Base-by-base conservation (phyloP, 2,888 invertebrate genomes). In the Halictus quadricinctus region DNA sequence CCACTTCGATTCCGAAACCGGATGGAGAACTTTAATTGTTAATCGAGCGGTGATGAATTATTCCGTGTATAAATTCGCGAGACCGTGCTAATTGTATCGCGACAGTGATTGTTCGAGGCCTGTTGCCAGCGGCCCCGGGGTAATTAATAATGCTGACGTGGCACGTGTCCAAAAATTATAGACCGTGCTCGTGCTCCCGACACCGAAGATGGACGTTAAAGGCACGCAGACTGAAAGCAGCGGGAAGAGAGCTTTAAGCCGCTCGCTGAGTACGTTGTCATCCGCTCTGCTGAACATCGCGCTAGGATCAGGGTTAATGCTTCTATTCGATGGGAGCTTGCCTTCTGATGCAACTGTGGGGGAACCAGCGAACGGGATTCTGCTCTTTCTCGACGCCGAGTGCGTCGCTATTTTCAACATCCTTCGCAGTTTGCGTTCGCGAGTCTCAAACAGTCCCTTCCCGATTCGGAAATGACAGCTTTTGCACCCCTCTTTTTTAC, bases 291-390 rank as follows among this genome's bases (percentile, higher is more conserved):
- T 94, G 94, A 94, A 93, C 94, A 94, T 94, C 93, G 94, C 93
- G 93, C 93, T 87, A 91, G 94, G 94, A 94, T 94, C 93, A 94
- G 93, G 93, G 93, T 91, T 94, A 94, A 94, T 94, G 94, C 94
- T 93, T 91, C 93, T 93, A 93, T 93, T 93, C 92, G 94, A 94
- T 93, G 94, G 92, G 90, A 89, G 89, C 83, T 88, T 80, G 88
- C 88, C 89, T 90, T 81, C 89, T 87, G 88, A 87, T 90, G 87
- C 87, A 81, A 76, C 86, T 66, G 79, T 88, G 91, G 90, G 89
- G 88, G 90, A 83, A 87, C 86, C 76, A 86, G 81, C 84, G 83
- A 74, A 60, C 13, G 50, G 36, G 76, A 76, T 78, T 80, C 86
- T 66, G 54, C 60, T 83, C 70, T 84, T 83, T 60, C 80, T 83